Percentiles rank a stretch among this genome's conserved stretches.
Evolutionary conservation across 2,888 invertebrate genomes (phyloP).

Genomic region (Synergus umbraculus): DNA sequence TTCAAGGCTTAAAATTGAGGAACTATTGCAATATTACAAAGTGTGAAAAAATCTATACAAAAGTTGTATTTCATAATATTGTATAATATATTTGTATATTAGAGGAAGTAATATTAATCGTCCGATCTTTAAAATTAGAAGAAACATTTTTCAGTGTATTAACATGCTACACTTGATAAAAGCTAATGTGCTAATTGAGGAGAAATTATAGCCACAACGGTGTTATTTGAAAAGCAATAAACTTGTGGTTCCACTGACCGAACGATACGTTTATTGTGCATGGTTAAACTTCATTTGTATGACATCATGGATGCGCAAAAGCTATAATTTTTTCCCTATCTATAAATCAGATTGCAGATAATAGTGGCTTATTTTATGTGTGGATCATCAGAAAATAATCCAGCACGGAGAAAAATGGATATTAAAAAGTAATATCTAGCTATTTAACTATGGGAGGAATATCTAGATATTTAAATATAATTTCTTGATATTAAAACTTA

Average conservation of each 20-base stretch:
- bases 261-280: neutral
- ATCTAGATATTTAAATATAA: no score
- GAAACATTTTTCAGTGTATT: neutral
- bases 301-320: neutral
- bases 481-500: no score
- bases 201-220: neutral
- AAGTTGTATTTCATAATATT: no score
- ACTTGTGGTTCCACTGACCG: neutral
- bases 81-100: no score
- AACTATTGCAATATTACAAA: no score
- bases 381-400: constrained; percentile 1
- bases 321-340: neutral
- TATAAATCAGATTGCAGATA: neutral
- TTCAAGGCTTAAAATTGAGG: neutral
- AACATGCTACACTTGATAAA: neutral
- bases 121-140: neutral
- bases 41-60: no score
- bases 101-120: no score
- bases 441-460: no score
- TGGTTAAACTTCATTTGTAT: neutral
- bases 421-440: no score
- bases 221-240: constrained; percentile 18
- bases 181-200: neutral
- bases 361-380: neutral
- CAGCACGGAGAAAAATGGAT: no score